Base-by-base conservation (phyloP, 2,797 vertebrate genomes). In the Caiman crocodilus region DNA sequence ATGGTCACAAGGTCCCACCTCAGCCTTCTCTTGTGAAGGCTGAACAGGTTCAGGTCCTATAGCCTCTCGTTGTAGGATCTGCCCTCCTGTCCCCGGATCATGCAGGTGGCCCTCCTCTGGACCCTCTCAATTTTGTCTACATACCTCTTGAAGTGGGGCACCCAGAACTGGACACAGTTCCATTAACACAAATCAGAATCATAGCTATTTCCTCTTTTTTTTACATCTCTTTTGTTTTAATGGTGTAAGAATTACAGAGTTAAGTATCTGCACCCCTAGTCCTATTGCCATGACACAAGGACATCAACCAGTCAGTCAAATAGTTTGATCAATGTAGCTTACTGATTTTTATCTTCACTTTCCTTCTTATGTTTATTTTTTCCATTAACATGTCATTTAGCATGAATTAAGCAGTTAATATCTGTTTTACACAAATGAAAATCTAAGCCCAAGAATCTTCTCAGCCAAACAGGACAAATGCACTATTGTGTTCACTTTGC, bases 221-320 rank as follows among this genome's bases (percentile, higher is more conserved):
- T 64, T 50, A 50, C 42, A 5, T 14, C 23, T 78, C 69, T 79
- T 90, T 90, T 79, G 71, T 17, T 79, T 13, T 79, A 74, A 80
- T 84, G 15, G 25, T 75, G 65, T 65, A 85, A 60, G 1, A 75
- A 65, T 78, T 61, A 86, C 4, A 73, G 69, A 91, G 74, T 74
- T 87, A 88, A 80, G 30, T 61, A 6, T 79, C 25, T 87, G 56
- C 20, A 73, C 6, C 5, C 5, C 69, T 59, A 90, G 16, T 35
- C 80, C 50, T 79, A 17, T 56, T 90, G 58, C 89, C 81, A 78
- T 23, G 82, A 83, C 93, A n/a, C 58, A 86, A 90, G 30, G 42
- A 50, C 64, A 80, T n/a, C 26, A 86, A 91, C 56, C 81, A 5
- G 57, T 90, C 35, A 61, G 50, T 75, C 14, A 15, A 18, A 85